A percentile compares a stretch with the other conserved stretches of the same genome.
These are phyloP conservation scores for Nerophis lumbriciformis DNA, from an alignment of 2,113 vertebrate species.

Conservation along the genomic window DNA sequence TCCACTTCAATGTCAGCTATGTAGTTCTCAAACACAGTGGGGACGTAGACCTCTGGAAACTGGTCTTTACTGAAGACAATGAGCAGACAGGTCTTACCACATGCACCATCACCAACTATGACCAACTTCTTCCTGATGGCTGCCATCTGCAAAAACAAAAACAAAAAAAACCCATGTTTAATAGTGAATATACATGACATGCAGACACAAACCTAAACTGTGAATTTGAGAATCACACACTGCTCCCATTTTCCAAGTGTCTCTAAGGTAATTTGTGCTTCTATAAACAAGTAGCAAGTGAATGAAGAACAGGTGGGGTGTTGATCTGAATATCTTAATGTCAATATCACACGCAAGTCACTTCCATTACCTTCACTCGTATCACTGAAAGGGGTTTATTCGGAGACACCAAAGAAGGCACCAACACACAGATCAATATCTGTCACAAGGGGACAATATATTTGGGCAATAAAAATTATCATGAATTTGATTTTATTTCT, in stretches of 20 bases:
- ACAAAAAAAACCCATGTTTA: slow-evolving; percentile 6
- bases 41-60: slow-evolving; percentile 96
- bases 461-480: too few species aligned
- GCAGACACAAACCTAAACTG: neutral
- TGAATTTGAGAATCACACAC: slow-evolving; percentile 42
- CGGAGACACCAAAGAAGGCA: too few species aligned
- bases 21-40: slow-evolving; percentile 98
- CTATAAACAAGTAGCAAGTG: slow-evolving; percentile 10
- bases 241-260: slow-evolving; percentile 47
- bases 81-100: slow-evolving; percentile 94
- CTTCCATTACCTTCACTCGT: neutral
- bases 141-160: slow-evolving; percentile 74
- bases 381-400: too few species aligned
- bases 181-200: neutral
- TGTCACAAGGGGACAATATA: too few species aligned
- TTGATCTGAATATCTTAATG: neutral
- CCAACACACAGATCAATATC: too few species aligned
- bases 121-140: slow-evolving; percentile 97
- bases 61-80: slow-evolving; percentile 98
- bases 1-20: slow-evolving; percentile 98
- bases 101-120: slow-evolving; percentile 95
- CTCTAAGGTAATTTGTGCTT: slow-evolving; percentile 17
- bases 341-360: slow-evolving; percentile 7
- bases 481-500: too few species aligned
- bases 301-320: slow-evolving; percentile 6